Evolutionary conservation across 2,888 invertebrate genomes (phyloP).

Genomic region (Muscina levida): DNA sequence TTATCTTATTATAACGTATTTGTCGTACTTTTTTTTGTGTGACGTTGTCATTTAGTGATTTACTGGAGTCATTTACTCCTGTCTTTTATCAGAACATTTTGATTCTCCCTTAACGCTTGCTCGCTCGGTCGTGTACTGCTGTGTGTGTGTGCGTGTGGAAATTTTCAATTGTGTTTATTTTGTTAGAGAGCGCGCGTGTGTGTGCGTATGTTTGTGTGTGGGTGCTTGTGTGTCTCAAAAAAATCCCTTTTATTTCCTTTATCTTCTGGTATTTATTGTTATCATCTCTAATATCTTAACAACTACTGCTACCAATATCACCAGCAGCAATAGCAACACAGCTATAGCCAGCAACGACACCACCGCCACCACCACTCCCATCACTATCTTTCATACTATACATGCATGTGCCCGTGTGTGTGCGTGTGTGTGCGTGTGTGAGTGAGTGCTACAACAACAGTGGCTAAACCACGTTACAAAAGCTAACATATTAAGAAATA

Average conservation of each 20-base stretch:
- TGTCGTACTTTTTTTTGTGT: no score
- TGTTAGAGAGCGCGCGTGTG: not conserved
- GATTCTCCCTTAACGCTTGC: no score
- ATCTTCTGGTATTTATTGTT: constrained; percentile 33
- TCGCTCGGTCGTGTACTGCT: not conserved
- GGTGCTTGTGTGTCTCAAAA: not conserved
- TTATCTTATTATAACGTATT: no score
- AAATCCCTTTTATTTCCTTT: constrained; percentile 23
- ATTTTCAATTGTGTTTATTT: constrained; percentile 5
- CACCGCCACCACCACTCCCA: not conserved
- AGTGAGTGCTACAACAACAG: constrained; percentile 37
- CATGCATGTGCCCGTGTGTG: no score
- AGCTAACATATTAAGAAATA: not conserved
- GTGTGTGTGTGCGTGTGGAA: not conserved
- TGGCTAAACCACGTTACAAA: constrained; percentile 22
- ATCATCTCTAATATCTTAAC: constrained; percentile 18
- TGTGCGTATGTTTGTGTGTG: not conserved
- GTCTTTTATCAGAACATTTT: constrained; percentile 1
- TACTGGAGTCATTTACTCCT: no score
- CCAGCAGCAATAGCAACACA: not conserved
- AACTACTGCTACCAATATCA: not conserved
- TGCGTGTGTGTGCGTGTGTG: no score
- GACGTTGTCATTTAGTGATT: no score
- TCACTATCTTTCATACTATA: not conserved
- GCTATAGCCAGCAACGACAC: not conserved